Percentiles rank a stretch among this genome's conserved stretches.
phyloP scores from a whole-genome alignment of 30 jellyfish, hydroid and myxozoan genomes.

The Turritopsis dohrnii region DNA sequence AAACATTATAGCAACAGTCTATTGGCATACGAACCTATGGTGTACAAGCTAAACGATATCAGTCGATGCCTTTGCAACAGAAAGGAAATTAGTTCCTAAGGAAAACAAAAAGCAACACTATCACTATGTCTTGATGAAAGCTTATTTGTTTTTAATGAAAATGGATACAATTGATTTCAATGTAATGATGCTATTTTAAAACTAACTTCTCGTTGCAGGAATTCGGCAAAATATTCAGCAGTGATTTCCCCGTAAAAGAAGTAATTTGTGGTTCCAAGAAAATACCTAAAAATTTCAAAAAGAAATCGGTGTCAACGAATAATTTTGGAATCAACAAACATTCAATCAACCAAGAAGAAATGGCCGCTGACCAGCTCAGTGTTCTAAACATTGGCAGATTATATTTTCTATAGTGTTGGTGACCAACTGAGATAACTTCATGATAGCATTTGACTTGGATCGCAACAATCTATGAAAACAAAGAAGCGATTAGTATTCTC shows the following conservation, averaged over 20 bases:
- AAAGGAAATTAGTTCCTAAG: conserved; percentile 50
- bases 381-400: conserved; percentile 87
- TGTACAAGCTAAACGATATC: conserved; percentile 73
- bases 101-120: background rate
- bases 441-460: conserved; percentile 87
- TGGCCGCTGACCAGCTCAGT: conserved; percentile 69
- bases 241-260: conserved; percentile 86
- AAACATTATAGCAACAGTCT: too few relatives aligned
- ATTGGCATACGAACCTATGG: conserved; percentile 52
- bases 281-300: conserved; percentile 49
- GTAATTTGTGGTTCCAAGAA: conserved; percentile 67
- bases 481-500: background rate
- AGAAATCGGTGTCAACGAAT: background rate
- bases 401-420: conserved; percentile 65
- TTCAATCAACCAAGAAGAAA: background rate
- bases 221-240: conserved; percentile 85
- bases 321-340: background rate
- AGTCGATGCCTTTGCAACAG: conserved; percentile 70
- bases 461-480: conserved; percentile 54
- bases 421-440: conserved; percentile 91
- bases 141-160: too few relatives aligned
- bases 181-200: background rate
- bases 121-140: too few relatives aligned
- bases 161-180: too few relatives aligned
- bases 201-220: conserved; percentile 52